Conservation (phyloP, 2,113 vertebrate species). For the Datnioides undecimradiatus region DNA sequence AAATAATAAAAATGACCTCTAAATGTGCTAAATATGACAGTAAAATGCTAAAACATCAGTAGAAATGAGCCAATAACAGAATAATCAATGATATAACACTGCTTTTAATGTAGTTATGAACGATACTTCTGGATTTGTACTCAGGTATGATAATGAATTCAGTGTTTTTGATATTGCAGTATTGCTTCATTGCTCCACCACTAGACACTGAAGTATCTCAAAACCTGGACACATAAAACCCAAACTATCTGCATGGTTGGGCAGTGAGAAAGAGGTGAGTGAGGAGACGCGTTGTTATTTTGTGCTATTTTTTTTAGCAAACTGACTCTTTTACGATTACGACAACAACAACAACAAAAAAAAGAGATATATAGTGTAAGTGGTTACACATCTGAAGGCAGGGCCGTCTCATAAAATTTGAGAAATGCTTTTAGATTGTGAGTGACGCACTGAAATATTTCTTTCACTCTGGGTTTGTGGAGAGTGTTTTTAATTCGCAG, state of each 20-base stretch:
- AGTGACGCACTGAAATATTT: slow-evolving; percentile 67
- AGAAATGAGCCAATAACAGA: not conserved
- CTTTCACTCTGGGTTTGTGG: slow-evolving; percentile 66
- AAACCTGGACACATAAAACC: not conserved
- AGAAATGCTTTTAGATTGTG: slow-evolving; percentile 64
- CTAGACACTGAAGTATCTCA: not conserved
- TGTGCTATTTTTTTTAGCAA: not conserved
- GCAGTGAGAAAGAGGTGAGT: not conserved
- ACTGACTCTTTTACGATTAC: slow-evolving; percentile 12
- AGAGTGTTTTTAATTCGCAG: slow-evolving; percentile 75
- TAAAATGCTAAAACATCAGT: not conserved
- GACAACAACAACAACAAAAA: too few species aligned
- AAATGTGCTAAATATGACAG: not conserved
- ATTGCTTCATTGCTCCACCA: not conserved
- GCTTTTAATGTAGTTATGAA: too few species aligned
- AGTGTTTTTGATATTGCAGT: not conserved
- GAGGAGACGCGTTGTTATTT: not conserved
- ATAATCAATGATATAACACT: not conserved
- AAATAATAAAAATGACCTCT: not conserved
- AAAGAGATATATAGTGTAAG: not conserved
- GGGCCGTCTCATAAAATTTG: slow-evolving; percentile 49
- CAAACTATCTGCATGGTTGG: not conserved
- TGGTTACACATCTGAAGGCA: slow-evolving; percentile 26
- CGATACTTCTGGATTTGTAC: too few species aligned
- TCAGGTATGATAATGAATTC: not conserved